Evolutionary conservation across 2,113 vertebrate genomes (phyloP).

Genomic region (Ictalurus furcatus): DNA sequence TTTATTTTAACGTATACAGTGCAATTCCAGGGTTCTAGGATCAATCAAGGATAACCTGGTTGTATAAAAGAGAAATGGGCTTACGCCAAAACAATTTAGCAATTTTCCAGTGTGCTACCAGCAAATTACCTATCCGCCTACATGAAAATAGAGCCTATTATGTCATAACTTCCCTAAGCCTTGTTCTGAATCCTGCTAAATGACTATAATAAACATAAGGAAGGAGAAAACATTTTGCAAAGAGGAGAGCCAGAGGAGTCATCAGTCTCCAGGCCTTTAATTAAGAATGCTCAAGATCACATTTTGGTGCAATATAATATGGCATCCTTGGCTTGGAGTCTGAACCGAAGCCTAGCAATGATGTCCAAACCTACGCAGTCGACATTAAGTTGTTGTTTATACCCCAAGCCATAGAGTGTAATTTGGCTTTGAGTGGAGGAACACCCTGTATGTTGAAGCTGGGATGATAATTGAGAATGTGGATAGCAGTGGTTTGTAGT

Average conservation of each 20-base stretch:
- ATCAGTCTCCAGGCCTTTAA: conserved; percentile 22
- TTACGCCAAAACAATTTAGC: background rate
- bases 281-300: conserved; percentile 20
- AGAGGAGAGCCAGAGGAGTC: background rate
- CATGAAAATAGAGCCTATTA: background rate
- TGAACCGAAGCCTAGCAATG: background rate
- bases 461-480: background rate
- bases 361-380: background rate
- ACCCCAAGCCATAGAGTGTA: conserved; percentile 8
- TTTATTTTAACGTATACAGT: background rate
- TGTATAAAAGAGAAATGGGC: background rate
- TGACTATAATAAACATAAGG: background rate
- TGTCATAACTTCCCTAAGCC: background rate
- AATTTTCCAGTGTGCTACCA: background rate
- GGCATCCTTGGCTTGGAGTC: background rate
- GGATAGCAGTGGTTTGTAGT: background rate
- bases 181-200: background rate
- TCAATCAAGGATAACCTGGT: background rate
- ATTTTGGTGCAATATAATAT: background rate
- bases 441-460: background rate
- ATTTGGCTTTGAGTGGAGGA: background rate
- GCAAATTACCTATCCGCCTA: background rate
- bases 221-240: background rate
- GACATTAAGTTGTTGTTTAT: conserved; percentile 14
- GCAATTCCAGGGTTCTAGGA: background rate